These are phyloP conservation scores for Hemiprocne comata DNA, from an alignment of 2,113 vertebrate genomes.

Conservation along the genomic window DNA sequence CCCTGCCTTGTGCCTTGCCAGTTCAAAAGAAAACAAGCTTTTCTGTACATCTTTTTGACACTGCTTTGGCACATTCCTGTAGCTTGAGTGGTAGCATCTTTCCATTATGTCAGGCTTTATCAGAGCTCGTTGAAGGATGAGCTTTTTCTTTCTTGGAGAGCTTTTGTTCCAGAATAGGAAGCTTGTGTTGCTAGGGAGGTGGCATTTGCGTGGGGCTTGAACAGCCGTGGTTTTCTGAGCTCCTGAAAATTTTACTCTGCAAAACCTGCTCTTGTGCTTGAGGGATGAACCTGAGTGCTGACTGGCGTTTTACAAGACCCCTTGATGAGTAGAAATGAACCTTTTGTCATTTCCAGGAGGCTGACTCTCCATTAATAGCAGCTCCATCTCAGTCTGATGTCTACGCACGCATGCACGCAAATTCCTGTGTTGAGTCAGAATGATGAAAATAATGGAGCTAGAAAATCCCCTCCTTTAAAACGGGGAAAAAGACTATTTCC, in stretches of 20 bases:
- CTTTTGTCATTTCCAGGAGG: slow-evolving; percentile 2
- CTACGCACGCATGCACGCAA: neutral
- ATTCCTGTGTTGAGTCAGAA: neutral
- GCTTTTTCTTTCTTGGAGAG: neutral
- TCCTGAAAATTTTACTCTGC: neutral
- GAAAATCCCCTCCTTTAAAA: neutral
- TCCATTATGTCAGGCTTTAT: neutral
- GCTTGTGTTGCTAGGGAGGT: slow-evolving; percentile 11
- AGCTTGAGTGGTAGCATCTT: neutral
- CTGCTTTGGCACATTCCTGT: neutral
- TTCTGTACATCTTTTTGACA: neutral
- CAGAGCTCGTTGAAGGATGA: neutral
- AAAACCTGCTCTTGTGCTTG: neutral
- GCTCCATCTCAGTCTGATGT: neutral
- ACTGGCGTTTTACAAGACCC: neutral
- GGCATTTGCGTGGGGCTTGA: neutral
- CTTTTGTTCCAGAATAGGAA: neutral
- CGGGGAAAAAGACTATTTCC: neutral
- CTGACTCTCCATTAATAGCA: neutral
- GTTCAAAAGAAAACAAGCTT: neutral
- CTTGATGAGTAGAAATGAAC: neutral
- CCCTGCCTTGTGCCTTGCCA: accelerated
- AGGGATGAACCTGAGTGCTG: neutral
- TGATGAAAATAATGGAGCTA: neutral
- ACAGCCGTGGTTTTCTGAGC: neutral